phyloP scores from a whole-genome alignment of 2,888 invertebrate genomes.

The Drosophila villosipedis region DNA sequence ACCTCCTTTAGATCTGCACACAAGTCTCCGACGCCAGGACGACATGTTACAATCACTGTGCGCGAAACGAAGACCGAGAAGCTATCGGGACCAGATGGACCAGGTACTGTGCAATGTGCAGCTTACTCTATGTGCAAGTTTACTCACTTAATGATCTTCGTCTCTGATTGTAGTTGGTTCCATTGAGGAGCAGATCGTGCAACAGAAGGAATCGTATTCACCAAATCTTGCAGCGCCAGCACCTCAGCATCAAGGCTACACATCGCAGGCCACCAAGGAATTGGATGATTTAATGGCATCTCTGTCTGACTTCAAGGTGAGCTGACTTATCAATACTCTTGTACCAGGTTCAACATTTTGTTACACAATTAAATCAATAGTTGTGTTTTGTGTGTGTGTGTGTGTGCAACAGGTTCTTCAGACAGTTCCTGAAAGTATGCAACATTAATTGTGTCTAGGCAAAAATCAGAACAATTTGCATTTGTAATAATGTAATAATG shows the following conservation, averaged over 20 bases:
- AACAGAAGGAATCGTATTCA: constrained; percentile 82
- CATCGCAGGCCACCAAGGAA: constrained; percentile 96
- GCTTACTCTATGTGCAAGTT: not conserved
- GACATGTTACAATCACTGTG: constrained; percentile 87
- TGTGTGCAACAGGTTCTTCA: not conserved
- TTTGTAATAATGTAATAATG: not conserved
- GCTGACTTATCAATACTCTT: constrained; percentile 39
- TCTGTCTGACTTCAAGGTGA: constrained; percentile 97
- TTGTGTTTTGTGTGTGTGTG: not conserved
- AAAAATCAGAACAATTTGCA: not conserved
- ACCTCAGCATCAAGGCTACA: constrained; percentile 74
- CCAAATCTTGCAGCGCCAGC: constrained; percentile 64
- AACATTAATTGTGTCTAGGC: not conserved
- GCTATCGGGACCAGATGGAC: constrained; percentile 84
- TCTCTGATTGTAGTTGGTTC: constrained; percentile 72
- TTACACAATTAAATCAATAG: not conserved
- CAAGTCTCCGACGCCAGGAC: constrained; percentile 84
- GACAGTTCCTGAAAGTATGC: constrained; percentile 44
- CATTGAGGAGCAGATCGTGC: constrained; percentile 83
- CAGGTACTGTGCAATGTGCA: constrained; percentile 68
- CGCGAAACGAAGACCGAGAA: constrained; percentile 88
- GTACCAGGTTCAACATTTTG: not conserved
- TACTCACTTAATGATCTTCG: not conserved
- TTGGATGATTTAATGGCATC: constrained; percentile 98
- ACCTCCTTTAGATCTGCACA: constrained; percentile 61